Evolutionary conservation across 2,797 vertebrate genomes (phyloP).

Genomic region (Tadarida brasiliensis): DNA sequence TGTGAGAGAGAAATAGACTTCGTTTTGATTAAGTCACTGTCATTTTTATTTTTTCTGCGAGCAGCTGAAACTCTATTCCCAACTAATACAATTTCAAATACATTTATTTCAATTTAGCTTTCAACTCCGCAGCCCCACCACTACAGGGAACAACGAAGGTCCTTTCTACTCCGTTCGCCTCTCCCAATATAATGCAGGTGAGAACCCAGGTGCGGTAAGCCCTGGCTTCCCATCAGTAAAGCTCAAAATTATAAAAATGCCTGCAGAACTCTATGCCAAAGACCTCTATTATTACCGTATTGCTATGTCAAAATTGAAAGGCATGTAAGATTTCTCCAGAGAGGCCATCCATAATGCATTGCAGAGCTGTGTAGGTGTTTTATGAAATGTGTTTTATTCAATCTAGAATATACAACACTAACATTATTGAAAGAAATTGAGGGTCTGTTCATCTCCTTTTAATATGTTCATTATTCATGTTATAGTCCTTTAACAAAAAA

Average conservation of each 20-base stretch:
- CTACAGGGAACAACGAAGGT: not conserved
- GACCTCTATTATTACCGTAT: slow-evolving; percentile 87
- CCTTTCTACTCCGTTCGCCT: slow-evolving; percentile 37
- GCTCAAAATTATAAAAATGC: slow-evolving; percentile 80
- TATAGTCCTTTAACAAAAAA: slow-evolving; percentile 88
- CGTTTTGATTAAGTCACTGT: not conserved
- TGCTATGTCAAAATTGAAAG: slow-evolving; percentile 89
- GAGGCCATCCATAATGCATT: slow-evolving; percentile 88
- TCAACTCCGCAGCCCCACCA: not conserved
- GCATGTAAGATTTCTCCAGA: slow-evolving; percentile 87
- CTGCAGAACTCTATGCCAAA: slow-evolving; percentile 85
- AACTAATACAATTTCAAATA: slow-evolving; percentile 55
- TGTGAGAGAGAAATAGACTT: not conserved
- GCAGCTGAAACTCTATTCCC: slow-evolving; percentile 21
- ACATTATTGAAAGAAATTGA: slow-evolving; percentile 89
- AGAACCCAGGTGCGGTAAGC: slow-evolving; percentile 38
- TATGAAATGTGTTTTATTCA: slow-evolving; percentile 88
- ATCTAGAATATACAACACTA: slow-evolving; percentile 87
- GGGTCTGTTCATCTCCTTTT: slow-evolving; percentile 84
- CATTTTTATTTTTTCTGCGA: not conserved
- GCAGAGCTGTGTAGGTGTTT: slow-evolving; percentile 86
- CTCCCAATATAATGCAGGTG: not conserved
- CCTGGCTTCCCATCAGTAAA: slow-evolving; percentile 80
- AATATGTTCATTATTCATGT: slow-evolving; percentile 89
- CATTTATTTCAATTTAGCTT: slow-evolving; percentile 57